Evolutionary conservation across 2,797 vertebrate species (phyloP).

Genomic region (Hoplostethus mediterraneus): DNA sequence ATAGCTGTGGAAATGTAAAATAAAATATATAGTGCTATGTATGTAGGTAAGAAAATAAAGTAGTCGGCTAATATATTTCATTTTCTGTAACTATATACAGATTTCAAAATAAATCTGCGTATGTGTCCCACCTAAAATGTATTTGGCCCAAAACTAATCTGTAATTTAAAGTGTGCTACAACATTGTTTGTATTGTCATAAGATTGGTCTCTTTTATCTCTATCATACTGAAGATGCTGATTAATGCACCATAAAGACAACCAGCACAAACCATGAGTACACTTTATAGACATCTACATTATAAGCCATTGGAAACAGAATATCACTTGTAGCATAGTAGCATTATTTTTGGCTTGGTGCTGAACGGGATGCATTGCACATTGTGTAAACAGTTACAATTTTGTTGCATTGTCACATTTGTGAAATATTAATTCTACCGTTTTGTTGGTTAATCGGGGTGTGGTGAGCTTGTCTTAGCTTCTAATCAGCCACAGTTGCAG

Average conservation of each 20-base stretch:
- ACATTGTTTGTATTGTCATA: conserved; percentile 19
- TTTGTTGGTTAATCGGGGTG: too few relatives aligned
- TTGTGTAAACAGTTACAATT: conserved; percentile 21
- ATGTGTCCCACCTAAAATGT: conserved; percentile 29
- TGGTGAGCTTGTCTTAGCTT: neutral
- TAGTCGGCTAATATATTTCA: conserved; percentile 54
- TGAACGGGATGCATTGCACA: conserved; percentile 45
- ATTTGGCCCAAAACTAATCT: conserved; percentile 51
- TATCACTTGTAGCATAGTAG: neutral
- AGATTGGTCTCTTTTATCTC: conserved; percentile 10
- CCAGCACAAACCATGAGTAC: conserved; percentile 39
- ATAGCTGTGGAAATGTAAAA: conserved; percentile 76
- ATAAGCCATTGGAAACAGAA: conserved; percentile 28
- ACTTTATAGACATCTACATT: conserved; percentile 46
- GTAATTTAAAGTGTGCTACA: conserved; percentile 65
- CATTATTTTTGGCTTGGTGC: conserved; percentile 50
- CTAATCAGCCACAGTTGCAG: neutral
- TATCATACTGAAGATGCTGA: conserved; percentile 3
- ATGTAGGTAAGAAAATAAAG: conserved; percentile 83
- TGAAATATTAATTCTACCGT: conserved; percentile 11
- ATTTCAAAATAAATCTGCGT: conserved; percentile 40
- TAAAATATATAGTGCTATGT: conserved; percentile 75
- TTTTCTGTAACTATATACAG: conserved; percentile 76
- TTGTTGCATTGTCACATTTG: conserved; percentile 58
- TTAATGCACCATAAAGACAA: conserved; percentile 21